A percentile compares a stretch with the other conserved stretches of the same genome.
phyloP scores from a whole-genome alignment of 2,797 vertebrate genomes.

The Bufotes viridis region DNA sequence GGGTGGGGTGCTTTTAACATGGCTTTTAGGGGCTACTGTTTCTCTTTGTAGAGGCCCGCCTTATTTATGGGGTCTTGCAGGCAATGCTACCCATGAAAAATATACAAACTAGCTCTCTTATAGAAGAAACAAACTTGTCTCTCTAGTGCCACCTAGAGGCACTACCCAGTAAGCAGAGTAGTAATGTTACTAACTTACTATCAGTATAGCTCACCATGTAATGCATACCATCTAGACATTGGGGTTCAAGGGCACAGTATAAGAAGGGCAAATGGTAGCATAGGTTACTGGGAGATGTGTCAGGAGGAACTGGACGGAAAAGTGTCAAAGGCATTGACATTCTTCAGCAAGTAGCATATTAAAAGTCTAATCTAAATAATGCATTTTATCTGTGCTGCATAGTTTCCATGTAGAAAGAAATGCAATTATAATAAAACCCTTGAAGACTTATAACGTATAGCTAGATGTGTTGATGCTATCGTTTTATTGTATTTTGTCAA shows the following conservation, averaged over 20 bases:
- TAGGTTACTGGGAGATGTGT: not conserved
- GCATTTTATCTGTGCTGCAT: not conserved
- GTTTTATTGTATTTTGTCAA: not conserved
- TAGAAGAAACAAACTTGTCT: too few relatives aligned
- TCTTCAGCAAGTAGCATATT: not conserved
- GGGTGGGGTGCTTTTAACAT: too few relatives aligned
- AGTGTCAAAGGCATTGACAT: not conserved
- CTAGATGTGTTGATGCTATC: too few relatives aligned
- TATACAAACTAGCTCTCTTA: too few relatives aligned
- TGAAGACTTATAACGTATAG: not conserved
- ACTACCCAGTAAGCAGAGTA: too few relatives aligned
- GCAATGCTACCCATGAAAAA: too few relatives aligned
- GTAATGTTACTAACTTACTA: not conserved
- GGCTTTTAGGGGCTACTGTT: too few relatives aligned
- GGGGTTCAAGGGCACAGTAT: not conserved
- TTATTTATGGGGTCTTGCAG: too few relatives aligned
- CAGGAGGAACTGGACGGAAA: not conserved
- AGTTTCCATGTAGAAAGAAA: too few relatives aligned
- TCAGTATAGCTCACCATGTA: not conserved
- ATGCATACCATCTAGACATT: not conserved
- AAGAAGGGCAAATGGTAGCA: not conserved
- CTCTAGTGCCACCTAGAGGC: too few relatives aligned
- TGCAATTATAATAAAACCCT: not conserved
- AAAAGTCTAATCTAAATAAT: not conserved
- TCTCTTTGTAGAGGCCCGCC: too few relatives aligned